Evolutionary conservation across 2,113 vertebrate species (phyloP).

Genomic region (Osmerus mordax): DNA sequence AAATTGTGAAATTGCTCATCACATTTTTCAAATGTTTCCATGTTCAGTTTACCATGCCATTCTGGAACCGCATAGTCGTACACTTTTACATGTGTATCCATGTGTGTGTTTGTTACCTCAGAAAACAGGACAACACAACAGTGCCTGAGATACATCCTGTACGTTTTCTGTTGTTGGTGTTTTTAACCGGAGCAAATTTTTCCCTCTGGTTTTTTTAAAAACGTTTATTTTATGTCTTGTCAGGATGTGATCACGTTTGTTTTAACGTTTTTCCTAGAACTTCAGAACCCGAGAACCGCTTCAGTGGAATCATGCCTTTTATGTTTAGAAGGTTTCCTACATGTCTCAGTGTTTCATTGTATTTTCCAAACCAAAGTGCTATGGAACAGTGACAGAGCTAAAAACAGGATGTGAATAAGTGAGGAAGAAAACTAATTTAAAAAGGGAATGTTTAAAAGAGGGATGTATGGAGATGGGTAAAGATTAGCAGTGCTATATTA

Average conservation of each 20-base stretch:
- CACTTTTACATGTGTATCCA: constrained; percentile 1
- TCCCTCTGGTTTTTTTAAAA: constrained; percentile 21
- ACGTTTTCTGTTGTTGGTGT: constrained; percentile 33
- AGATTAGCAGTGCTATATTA: constrained; percentile 36
- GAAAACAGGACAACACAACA: constrained; percentile 31
- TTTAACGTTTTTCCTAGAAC: not conserved
- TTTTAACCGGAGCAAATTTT: constrained; percentile 31
- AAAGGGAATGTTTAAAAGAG: not conserved
- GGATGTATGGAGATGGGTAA: not conserved
- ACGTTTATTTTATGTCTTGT: not conserved
- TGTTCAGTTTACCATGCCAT: not conserved
- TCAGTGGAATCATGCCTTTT: constrained; percentile 47
- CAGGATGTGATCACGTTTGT: constrained; percentile 1
- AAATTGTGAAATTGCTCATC: not conserved
- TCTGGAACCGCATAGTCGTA: not conserved
- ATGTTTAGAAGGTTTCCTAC: constrained; percentile 19
- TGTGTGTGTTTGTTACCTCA: constrained; percentile 46
- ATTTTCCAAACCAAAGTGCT: constrained; percentile 62
- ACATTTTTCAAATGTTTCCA: not conserved
- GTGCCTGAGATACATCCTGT: constrained; percentile 59
- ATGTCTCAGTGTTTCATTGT: constrained; percentile 39
- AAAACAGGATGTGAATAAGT: constrained; percentile 5
- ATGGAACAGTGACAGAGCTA: constrained; percentile 42
- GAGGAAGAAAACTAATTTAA: not conserved
- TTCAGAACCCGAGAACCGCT: constrained; percentile 2